A percentile compares a stretch with the other conserved stretches of the same genome.
phyloP scores from a whole-genome alignment of 53 echinoderm and acorn worm genomes.

The Temnopleurus reevesii region DNA sequence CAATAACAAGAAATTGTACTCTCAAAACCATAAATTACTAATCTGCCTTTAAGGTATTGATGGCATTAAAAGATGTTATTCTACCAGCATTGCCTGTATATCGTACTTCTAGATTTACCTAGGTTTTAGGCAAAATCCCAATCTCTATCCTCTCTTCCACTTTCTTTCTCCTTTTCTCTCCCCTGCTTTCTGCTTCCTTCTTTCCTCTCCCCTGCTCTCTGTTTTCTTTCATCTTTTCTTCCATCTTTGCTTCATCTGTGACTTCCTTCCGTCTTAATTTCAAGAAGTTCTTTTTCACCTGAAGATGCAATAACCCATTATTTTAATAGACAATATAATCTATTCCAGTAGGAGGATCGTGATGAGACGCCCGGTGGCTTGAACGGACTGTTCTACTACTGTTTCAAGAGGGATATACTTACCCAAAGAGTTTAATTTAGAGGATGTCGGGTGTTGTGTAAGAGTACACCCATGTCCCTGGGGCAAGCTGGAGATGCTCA shows the following conservation, averaged over 20 bases:
- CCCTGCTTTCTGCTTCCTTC: no score
- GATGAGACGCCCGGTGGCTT: neutral
- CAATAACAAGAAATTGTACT: no score
- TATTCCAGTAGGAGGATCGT: neutral
- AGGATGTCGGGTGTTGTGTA: neutral
- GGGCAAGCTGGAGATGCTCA: neutral
- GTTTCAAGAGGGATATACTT: neutral
- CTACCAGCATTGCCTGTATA: neutral
- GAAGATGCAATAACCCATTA: neutral
- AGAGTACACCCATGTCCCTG: neutral
- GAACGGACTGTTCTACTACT: neutral
- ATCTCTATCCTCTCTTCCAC: neutral
- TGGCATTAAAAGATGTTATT: neutral
- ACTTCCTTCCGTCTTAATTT: neutral
- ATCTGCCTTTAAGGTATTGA: neutral
- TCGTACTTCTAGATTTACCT: neutral
- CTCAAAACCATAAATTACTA: neutral
- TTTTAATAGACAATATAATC: constrained; percentile 9
- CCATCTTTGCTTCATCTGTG: neutral
- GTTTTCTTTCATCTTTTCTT: no score
- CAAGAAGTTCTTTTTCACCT: neutral
- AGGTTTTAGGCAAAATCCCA: neutral
- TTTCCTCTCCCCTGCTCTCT: no score
- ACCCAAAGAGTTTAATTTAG: constrained; percentile 33
- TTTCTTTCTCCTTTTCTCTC: no score